Conservation (phyloP, 2,797 vertebrate species). For the Rhynchonycteris naso region DNA sequence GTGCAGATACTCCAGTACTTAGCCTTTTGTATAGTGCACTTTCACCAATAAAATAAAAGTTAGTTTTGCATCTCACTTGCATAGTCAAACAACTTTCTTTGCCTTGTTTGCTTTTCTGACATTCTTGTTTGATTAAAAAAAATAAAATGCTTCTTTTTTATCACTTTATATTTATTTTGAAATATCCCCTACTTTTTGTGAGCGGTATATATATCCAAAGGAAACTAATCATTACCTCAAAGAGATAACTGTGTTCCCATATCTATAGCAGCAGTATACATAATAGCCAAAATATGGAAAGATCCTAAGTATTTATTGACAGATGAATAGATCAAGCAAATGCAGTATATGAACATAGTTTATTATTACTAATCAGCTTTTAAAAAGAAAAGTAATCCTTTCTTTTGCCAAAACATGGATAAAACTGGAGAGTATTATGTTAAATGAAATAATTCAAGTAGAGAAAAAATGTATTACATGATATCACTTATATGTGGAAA, state of each 20-base stretch:
- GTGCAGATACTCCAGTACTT: too few species aligned
- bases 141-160: too few species aligned
- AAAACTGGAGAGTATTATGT: background rate
- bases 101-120: too few species aligned
- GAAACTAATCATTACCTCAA: background rate
- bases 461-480: background rate
- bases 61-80: too few species aligned
- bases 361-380: background rate
- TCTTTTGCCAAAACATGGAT: background rate
- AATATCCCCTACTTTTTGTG: too few species aligned
- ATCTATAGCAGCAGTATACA: background rate
- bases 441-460: background rate
- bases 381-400: background rate
- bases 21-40: too few species aligned
- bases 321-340: background rate
- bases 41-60: too few species aligned
- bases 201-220: background rate
- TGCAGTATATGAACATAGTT: background rate
- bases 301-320: background rate
- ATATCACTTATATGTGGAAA: background rate
- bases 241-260: background rate
- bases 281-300: background rate
- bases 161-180: too few species aligned
- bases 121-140: too few species aligned
- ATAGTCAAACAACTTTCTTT: too few species aligned